Evolutionary conservation across 2,113 vertebrate species (phyloP).

Genomic region (Alethe castanea): DNA sequence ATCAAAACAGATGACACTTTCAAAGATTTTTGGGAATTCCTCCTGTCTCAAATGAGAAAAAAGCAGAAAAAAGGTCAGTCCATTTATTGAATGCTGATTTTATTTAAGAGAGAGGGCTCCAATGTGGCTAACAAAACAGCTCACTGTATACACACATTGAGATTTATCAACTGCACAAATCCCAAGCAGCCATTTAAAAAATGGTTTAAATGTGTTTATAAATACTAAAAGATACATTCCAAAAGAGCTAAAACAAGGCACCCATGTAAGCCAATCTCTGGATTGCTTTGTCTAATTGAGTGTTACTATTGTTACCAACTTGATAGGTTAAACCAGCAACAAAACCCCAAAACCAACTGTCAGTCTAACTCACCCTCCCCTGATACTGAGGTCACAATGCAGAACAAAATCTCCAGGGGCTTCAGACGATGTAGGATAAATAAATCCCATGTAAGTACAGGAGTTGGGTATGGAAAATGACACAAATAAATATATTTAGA

Average conservation of each 20-base stretch:
- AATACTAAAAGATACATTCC: background rate
- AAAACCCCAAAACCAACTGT: background rate
- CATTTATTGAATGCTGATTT: background rate
- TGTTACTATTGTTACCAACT: background rate
- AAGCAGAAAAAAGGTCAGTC: background rate
- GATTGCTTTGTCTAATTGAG: background rate
- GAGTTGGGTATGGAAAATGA: background rate
- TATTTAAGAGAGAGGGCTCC: background rate
- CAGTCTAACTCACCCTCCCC: background rate
- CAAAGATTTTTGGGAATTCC: background rate
- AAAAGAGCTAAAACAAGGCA: background rate
- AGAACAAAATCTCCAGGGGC: background rate
- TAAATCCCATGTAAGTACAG: background rate
- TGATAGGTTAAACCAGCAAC: background rate
- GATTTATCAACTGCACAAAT: background rate
- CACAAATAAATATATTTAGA: background rate
- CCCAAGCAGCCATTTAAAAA: background rate
- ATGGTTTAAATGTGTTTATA: background rate
- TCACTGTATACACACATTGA: background rate
- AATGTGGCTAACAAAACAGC: background rate
- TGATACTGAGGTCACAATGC: rapidly evolving
- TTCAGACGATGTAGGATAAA: background rate
- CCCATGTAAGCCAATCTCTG: background rate
- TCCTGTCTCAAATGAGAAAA: background rate
- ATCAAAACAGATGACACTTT: background rate